Percentiles rank a stretch among this genome's conserved stretches.
These are phyloP conservation scores for Calameuta idolon DNA, from an alignment of 2,888 invertebrate genomes.

Conservation along the genomic window DNA sequence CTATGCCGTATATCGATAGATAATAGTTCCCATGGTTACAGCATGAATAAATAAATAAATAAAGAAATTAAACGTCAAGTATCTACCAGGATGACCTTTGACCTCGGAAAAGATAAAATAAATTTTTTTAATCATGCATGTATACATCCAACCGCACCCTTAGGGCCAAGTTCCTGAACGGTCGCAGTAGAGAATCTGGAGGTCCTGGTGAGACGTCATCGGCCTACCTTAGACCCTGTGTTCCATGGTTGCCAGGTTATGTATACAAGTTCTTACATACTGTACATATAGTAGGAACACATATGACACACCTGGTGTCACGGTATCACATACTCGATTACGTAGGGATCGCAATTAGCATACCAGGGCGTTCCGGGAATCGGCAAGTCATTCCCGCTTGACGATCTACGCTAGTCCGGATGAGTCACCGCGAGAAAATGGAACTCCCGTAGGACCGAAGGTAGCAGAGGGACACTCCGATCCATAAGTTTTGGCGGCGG, in stretches of 20 bases:
- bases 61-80: background rate
- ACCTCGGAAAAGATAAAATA: background rate
- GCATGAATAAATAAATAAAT: background rate
- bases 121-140: background rate
- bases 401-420: background rate
- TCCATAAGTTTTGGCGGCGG: background rate
- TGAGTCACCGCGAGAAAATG: background rate
- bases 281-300: constrained; percentile 21
- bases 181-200: constrained; percentile 17
- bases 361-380: constrained; percentile 56
- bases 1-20: background rate
- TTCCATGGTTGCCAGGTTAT: constrained; percentile 9
- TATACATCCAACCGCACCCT: constrained; percentile 29
- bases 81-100: background rate
- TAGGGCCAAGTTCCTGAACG: constrained; percentile 26
- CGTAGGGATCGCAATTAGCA: constrained; percentile 46
- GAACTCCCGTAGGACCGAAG: constrained; percentile 2
- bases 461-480: constrained; percentile 1
- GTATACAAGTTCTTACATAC: constrained; percentile 4
- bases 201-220: constrained; percentile 18
- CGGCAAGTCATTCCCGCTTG: constrained; percentile 26
- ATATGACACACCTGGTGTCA: background rate
- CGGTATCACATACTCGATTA: background rate
- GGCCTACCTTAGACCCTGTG: constrained; percentile 29
- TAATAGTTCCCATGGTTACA: background rate